phyloP scores from a whole-genome alignment of 2,888 invertebrate species.

The Tromatobia lineatoria region DNA sequence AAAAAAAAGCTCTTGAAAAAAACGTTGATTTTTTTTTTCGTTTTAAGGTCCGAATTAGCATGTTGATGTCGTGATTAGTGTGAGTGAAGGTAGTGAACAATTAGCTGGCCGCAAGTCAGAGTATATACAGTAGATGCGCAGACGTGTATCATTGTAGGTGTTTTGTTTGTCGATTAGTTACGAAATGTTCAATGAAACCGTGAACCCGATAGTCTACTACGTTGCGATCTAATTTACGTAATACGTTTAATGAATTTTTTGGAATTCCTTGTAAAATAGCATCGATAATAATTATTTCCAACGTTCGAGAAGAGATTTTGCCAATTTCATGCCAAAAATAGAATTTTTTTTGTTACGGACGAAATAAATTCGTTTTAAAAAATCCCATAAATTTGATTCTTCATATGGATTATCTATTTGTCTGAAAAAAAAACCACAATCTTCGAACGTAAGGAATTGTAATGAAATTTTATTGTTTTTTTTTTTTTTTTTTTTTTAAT shows the following conservation, averaged over 20 bases:
- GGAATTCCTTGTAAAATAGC: conserved; percentile 6
- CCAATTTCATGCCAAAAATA: not conserved
- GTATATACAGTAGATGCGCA: conserved; percentile 30
- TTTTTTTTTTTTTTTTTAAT: too few species aligned
- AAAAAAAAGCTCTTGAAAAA: not conserved
- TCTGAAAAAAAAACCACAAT: too few species aligned
- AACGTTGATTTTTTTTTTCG: conserved; percentile 8
- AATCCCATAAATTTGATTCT: too few species aligned
- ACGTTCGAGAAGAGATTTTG: not conserved
- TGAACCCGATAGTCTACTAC: not conserved
- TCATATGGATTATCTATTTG: too few species aligned
- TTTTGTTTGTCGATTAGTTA: conserved; percentile 33
- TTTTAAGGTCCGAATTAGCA: conserved; percentile 10
- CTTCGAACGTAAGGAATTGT: too few species aligned
- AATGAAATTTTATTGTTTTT: too few species aligned
- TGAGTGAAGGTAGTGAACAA: conserved; percentile 21
- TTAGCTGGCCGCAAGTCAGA: conserved; percentile 54
- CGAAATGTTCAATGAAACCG: not conserved
- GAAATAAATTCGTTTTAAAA: not conserved
- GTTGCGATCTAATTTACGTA: not conserved
- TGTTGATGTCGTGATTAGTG: conserved; percentile 42
- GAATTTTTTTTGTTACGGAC: not conserved
- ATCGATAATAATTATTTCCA: conserved; percentile 17
- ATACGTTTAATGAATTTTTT: not conserved
- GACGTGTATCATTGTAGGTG: conserved; percentile 13